phyloP scores from a whole-genome alignment of 2,888 invertebrate species.

The Chrysolina americana region DNA sequence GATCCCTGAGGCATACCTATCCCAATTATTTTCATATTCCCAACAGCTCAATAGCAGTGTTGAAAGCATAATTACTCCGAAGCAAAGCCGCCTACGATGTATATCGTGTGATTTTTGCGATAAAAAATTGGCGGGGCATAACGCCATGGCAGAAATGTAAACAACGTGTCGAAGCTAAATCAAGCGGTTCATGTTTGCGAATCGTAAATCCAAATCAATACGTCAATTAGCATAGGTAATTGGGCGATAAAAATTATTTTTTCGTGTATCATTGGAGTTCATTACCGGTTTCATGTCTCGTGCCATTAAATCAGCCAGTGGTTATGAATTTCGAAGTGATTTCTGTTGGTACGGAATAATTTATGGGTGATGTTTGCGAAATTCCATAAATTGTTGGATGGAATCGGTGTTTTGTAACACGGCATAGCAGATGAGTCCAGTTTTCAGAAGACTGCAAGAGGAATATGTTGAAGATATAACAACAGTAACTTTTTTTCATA shows the following conservation, averaged over 20 bases:
- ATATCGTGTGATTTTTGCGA: not conserved
- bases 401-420: not conserved
- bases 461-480: too few species aligned
- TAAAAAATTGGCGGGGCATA: slow-evolving; percentile 24
- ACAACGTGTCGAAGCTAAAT: slow-evolving; percentile 32
- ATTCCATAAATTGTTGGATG: not conserved
- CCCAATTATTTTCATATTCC: too few species aligned
- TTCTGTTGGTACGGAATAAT: slow-evolving; percentile 33
- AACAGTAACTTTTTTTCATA: too few species aligned
- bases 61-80: too few species aligned
- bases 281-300: slow-evolving; percentile 43
- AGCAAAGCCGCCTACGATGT: not conserved
- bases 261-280: slow-evolving; percentile 43
- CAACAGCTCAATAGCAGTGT: too few species aligned
- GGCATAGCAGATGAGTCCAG: too few species aligned
- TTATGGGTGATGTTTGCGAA: slow-evolving; percentile 13
- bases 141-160: slow-evolving; percentile 32
- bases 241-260: slow-evolving; percentile 45
- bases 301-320: slow-evolving; percentile 44
- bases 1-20: too few species aligned
- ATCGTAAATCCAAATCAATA: slow-evolving; percentile 44
- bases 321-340: slow-evolving; percentile 40
- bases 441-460: too few species aligned
- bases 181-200: slow-evolving; percentile 42
- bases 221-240: slow-evolving; percentile 44